These are phyloP conservation scores for Microctenopoma lineatum DNA, from an alignment of 2,797 vertebrate genomes.

Conservation along the genomic window DNA sequence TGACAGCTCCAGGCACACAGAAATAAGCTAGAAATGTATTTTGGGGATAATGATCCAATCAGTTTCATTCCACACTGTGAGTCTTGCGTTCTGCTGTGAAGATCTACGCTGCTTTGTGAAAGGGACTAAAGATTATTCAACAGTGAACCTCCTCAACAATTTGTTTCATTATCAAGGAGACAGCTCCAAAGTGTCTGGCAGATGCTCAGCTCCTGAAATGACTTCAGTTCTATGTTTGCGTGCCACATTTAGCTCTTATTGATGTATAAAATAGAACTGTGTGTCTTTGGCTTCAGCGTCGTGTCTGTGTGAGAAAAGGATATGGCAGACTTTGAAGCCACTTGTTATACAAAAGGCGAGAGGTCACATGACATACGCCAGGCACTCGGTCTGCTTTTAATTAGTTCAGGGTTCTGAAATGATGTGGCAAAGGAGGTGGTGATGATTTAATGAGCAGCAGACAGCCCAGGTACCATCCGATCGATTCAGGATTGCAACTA, in stretches of 20 bases:
- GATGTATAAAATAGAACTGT: constrained; percentile 52
- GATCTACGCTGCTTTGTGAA: constrained; percentile 26
- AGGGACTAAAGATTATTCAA: constrained; percentile 17
- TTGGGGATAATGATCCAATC: background rate
- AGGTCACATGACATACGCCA: constrained; percentile 49
- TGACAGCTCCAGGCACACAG: background rate
- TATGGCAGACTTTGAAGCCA: constrained; percentile 66
- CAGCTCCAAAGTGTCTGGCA: constrained; percentile 48
- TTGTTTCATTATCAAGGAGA: constrained; percentile 37
- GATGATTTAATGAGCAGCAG: constrained; percentile 49
- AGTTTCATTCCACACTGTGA: background rate
- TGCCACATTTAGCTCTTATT: constrained; percentile 66
- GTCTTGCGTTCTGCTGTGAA: constrained; percentile 9
- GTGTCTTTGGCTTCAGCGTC: constrained; percentile 26
- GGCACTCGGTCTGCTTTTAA: constrained; percentile 42
- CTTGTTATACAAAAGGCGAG: constrained; percentile 59
- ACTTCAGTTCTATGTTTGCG: constrained; percentile 41
- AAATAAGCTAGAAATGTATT: constrained; percentile 7
- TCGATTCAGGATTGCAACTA: background rate
- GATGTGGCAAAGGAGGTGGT: constrained; percentile 26
- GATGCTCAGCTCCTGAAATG: constrained; percentile 39
- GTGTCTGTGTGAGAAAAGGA: constrained; percentile 29
- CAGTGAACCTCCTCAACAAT: constrained; percentile 29
- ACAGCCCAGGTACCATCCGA: constrained; percentile 27
- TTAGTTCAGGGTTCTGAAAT: constrained; percentile 48